phyloP scores from a whole-genome alignment of 1,140 invertebrate genomes.

The Andrena cerasifolii region DNA sequence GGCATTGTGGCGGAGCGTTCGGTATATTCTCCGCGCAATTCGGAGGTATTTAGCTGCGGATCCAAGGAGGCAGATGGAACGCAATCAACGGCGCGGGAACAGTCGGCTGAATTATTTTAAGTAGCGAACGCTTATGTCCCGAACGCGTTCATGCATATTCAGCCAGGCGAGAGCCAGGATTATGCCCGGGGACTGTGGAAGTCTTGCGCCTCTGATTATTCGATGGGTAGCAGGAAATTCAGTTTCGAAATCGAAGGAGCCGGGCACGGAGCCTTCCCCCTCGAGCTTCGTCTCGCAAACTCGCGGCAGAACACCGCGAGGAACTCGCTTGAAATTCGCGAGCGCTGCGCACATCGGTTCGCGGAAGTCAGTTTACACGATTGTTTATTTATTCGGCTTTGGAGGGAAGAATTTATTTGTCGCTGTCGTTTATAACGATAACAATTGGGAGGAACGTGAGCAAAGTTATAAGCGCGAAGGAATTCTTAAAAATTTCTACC shows the following conservation, averaged over 20 bases:
- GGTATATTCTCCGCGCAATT: constrained; percentile 4
- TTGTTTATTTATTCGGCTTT: too few relatives aligned
- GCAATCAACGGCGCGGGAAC: constrained; percentile 44
- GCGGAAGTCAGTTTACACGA: too few relatives aligned
- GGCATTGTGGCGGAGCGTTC: not conserved
- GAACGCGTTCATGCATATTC: constrained; percentile 64
- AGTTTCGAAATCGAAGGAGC: constrained; percentile 43
- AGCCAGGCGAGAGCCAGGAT: constrained; percentile 44
- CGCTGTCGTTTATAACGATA: too few relatives aligned
- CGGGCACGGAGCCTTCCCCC: too few relatives aligned
- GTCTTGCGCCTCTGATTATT: constrained; percentile 61
- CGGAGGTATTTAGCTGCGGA: constrained; percentile 24
- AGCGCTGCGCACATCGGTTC: too few relatives aligned
- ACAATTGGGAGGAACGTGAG: too few relatives aligned
- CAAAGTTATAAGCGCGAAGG: too few relatives aligned
- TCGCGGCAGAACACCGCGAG: too few relatives aligned
- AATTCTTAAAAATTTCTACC: too few relatives aligned
- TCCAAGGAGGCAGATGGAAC: constrained; percentile 20
- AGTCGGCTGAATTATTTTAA: constrained; percentile 62
- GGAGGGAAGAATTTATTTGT: too few relatives aligned
- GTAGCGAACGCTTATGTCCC: constrained; percentile 54
- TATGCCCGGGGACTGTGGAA: constrained; percentile 38
- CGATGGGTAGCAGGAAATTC: constrained; percentile 47
- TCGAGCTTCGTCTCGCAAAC: too few relatives aligned
- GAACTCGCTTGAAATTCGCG: too few relatives aligned